Conservation (phyloP, 2,888 invertebrate species). For the Itoplectis maculator region DNA sequence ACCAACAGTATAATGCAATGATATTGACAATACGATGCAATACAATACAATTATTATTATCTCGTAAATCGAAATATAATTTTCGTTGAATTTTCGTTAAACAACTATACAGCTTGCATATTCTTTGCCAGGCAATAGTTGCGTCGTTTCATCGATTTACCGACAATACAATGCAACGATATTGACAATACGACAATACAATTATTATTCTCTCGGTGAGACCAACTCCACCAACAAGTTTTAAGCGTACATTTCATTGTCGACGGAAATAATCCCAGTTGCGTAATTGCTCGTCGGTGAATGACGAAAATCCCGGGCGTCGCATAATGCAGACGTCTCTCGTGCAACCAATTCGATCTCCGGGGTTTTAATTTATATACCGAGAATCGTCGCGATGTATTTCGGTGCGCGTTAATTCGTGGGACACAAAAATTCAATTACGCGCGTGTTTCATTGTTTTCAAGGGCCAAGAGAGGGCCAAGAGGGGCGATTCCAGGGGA, state of each 20-base stretch:
- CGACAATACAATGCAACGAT: neutral
- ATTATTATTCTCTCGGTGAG: neutral
- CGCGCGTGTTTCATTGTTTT: constrained; percentile 82
- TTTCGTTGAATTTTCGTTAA: too few relatives aligned
- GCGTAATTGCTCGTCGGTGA: neutral
- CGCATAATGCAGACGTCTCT: neutral
- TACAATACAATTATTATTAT: neutral
- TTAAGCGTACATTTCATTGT: neutral
- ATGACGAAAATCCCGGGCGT: neutral
- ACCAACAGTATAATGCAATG: too few relatives aligned
- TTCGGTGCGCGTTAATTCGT: constrained; percentile 75
- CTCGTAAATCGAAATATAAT: too few relatives aligned
- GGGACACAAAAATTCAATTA: constrained; percentile 81
- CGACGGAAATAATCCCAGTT: neutral
- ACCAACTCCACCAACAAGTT: neutral
- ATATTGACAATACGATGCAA: too few relatives aligned
- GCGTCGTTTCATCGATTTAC: neutral
- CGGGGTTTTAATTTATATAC: neutral
- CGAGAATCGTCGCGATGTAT: neutral
- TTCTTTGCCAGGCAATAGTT: too few relatives aligned
- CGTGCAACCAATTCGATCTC: neutral
- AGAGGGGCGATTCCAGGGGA: constrained; percentile 81
- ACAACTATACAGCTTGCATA: too few relatives aligned
- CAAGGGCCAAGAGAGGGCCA: constrained; percentile 73
- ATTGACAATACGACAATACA: too few relatives aligned